phyloP scores from a whole-genome alignment of 1,140 invertebrate genomes.

The Stegodyphus dumicola region DNA sequence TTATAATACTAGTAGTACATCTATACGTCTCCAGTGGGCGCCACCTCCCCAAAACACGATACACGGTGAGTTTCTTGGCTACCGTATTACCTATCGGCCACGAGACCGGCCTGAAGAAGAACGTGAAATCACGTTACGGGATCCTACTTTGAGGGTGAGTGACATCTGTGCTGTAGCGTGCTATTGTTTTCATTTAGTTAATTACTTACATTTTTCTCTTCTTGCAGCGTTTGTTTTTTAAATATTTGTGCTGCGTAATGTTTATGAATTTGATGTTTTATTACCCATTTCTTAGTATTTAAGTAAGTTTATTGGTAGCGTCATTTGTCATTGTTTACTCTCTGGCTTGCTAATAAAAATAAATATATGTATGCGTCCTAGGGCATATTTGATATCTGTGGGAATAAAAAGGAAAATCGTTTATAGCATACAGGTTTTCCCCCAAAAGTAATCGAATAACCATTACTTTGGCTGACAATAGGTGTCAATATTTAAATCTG shows the following conservation, averaged over 20 bases:
- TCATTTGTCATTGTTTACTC: not conserved
- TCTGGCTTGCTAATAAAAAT: no score
- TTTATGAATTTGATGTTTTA: no score
- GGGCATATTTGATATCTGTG: no score
- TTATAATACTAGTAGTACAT: constrained; percentile 78
- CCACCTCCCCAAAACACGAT: constrained; percentile 77
- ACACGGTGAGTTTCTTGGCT: constrained; percentile 83
- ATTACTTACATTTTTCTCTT: not conserved
- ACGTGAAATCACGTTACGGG: constrained; percentile 60
- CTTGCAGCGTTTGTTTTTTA: no score
- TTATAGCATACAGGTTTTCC: no score
- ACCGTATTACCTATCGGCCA: constrained; percentile 77
- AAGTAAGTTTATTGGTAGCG: not conserved
- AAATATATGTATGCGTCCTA: no score
- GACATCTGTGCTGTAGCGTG: not conserved
- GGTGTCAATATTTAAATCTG: no score
- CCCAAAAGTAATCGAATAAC: no score
- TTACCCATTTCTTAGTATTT: not conserved
- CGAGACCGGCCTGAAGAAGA: constrained; percentile 68
- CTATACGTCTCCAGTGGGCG: constrained; percentile 79
- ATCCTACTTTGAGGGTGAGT: constrained; percentile 62
- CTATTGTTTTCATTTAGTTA: not conserved
- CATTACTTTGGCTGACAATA: no score
- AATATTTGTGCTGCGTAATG: no score
- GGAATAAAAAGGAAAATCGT: no score